phyloP scores from a whole-genome alignment of 2,797 vertebrate genomes.

The Phalanger gymnotis region DNA sequence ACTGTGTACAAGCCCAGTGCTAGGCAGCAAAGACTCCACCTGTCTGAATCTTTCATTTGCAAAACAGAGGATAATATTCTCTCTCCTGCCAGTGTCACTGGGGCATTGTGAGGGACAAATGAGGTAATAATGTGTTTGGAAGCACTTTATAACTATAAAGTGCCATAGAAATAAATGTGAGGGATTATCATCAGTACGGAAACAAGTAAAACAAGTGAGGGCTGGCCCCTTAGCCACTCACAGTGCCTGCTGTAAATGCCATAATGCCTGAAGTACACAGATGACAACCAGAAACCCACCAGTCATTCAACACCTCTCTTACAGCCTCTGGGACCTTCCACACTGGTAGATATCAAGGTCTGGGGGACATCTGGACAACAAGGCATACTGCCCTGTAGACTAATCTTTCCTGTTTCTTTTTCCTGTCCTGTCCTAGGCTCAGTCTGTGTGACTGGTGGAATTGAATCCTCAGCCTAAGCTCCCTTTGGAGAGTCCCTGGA shows the following conservation, averaged over 20 bases:
- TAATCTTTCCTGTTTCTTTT: constrained; percentile 19
- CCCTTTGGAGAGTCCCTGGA: not conserved
- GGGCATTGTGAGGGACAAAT: not conserved
- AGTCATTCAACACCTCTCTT: not conserved
- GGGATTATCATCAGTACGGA: not conserved
- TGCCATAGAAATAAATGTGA: not conserved
- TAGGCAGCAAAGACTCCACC: not conserved
- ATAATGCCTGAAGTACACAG: not conserved
- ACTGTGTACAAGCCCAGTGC: not conserved
- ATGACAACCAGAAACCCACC: not conserved
- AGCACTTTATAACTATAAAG: not conserved
- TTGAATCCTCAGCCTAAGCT: not conserved
- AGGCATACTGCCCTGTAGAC: not conserved
- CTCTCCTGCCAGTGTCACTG: not conserved
- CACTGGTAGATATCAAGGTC: not conserved
- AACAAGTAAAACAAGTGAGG: not conserved
- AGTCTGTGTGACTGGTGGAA: not conserved
- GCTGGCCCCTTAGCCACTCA: not conserved
- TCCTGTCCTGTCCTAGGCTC: not conserved
- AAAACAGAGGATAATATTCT: not conserved
- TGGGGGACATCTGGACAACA: not conserved
- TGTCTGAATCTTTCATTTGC: not conserved
- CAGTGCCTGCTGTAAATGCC: not conserved
- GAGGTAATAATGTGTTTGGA: not conserved
- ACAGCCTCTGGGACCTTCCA: not conserved